Conservation (phyloP, 2,888 invertebrate species). For the Taenaris catops region DNA sequence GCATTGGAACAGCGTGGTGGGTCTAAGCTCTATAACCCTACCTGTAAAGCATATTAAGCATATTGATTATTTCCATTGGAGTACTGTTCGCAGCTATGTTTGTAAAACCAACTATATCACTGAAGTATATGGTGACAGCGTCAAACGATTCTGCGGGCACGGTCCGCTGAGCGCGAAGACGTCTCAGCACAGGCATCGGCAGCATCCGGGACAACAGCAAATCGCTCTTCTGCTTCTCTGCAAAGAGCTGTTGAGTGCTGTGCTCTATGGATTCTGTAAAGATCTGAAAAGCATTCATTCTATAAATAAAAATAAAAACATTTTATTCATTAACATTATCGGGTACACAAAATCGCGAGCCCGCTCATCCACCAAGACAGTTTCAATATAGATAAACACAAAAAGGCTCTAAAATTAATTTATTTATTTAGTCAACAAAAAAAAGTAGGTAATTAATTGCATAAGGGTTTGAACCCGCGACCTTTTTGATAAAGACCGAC, state of each 20-base stretch:
- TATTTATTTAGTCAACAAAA: no score
- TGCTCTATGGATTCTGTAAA: slow-evolving; percentile 71
- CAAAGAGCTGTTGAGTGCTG: slow-evolving; percentile 67
- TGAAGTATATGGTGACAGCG: slow-evolving; percentile 85
- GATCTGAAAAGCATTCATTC: slow-evolving; percentile 42
- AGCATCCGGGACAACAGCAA: slow-evolving; percentile 79
- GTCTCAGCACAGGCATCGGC: slow-evolving; percentile 72
- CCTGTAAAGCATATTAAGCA: slow-evolving; percentile 87
- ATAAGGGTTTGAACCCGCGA: no score
- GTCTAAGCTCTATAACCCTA: no score
- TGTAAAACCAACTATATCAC: slow-evolving; percentile 86
- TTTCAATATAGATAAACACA: no score
- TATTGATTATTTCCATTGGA: slow-evolving; percentile 82
- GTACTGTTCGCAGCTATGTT: slow-evolving; percentile 81
- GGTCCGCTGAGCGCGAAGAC: slow-evolving; percentile 73
- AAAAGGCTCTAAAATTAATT: no score
- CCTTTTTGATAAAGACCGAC: no score
- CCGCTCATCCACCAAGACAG: no score
- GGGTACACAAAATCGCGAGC: no score
- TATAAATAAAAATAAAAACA: neutral
- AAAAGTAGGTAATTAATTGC: no score
- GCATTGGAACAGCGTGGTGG: no score
- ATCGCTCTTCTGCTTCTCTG: slow-evolving; percentile 80
- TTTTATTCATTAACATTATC: no score
- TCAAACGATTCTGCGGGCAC: slow-evolving; percentile 84